Evolutionary conservation across 2,888 invertebrate species (phyloP), one percentile per base, ranked within the genome.

Genomic region (Callinectes sapidus): DNA sequence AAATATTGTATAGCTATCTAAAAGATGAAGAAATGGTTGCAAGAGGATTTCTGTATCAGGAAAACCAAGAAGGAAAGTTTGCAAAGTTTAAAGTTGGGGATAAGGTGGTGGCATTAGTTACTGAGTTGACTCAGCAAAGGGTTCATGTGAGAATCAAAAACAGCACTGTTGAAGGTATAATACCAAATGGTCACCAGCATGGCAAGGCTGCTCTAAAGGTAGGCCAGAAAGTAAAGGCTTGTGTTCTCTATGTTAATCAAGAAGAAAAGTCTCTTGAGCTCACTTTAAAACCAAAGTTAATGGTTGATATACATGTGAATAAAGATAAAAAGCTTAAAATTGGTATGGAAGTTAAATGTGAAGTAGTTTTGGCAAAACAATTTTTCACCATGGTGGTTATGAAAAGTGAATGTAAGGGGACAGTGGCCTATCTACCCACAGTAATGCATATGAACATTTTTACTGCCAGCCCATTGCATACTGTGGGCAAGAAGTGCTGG

Each of bases 241-340:
- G 77, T 28, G 90, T 92, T 55, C 87, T 92, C 16, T 35, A 90
- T 87, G 81, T 90, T 1, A 87, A 92, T 81, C 42, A 42, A 13
- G 71, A 77, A 61, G 92, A 92, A 61, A 87, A 81, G 42, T 90
- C 81, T 35, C 81, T 90, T 48, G 90, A 86, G n/a, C 92, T 92
- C 42, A 92, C 90, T 32, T 66, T 77, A 54, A 92, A 28, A 87
- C 48, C 42, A 48, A 87, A 87, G 23, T 23, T 89, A 32, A n/a
- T 71, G 3, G 18, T 66, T 14, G 48, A 90, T 39, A 35, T 90
- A 10, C 87, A 66, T 48, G 32, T 8, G 10, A 66, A 66, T 61
- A 77, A 87, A 54, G 28, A 23, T 28, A 16, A 35, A 10, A 71
- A 89, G 32, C 13, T 92, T 18, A 90, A 87, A 35, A 77, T 87